Percentiles rank a stretch among this genome's conserved stretches.
phyloP scores from a whole-genome alignment of 1,140 invertebrate species.

The Linepithema humile region DNA sequence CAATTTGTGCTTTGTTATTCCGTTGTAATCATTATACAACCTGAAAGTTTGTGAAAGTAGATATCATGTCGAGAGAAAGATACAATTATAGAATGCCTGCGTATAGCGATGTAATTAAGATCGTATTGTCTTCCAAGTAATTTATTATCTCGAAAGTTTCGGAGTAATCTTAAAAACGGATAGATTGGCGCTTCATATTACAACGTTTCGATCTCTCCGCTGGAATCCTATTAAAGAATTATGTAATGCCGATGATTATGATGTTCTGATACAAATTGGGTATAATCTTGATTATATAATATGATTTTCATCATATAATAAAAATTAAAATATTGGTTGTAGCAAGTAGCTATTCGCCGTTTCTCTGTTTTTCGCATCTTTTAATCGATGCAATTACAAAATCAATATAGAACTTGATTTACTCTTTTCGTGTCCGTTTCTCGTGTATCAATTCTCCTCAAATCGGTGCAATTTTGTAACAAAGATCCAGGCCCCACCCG shows the following conservation, averaged over 20 bases:
- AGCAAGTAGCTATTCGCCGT: no score
- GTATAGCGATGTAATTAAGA: conserved; percentile 58
- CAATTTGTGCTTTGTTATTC: conserved; percentile 3
- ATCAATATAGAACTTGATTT: not conserved
- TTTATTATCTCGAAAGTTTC: conserved; percentile 51
- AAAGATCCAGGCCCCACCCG: not conserved
- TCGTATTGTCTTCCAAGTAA: conserved; percentile 46
- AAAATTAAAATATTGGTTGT: not conserved
- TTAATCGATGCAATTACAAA: not conserved
- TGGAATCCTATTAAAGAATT: not conserved
- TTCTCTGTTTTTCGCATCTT: not conserved
- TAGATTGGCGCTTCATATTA: conserved; percentile 2
- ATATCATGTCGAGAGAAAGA: not conserved
- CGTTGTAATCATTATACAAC: conserved; percentile 9
- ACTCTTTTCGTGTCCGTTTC: not conserved
- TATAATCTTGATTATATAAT: not conserved
- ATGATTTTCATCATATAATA: not conserved
- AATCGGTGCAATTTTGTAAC: conserved; percentile 28
- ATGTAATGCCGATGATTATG: not conserved
- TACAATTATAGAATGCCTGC: conserved; percentile 29
- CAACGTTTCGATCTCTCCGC: not conserved
- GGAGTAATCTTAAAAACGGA: conserved; percentile 8
- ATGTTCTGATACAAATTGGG: not conserved
- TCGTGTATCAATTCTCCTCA: conserved; percentile 14
- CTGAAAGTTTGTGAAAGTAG: conserved; percentile 38